Percentiles rank a stretch among this genome's conserved stretches.
Evolutionary conservation across 1,140 invertebrate genomes (phyloP).

Genomic region (Coenobita brevimanus): DNA sequence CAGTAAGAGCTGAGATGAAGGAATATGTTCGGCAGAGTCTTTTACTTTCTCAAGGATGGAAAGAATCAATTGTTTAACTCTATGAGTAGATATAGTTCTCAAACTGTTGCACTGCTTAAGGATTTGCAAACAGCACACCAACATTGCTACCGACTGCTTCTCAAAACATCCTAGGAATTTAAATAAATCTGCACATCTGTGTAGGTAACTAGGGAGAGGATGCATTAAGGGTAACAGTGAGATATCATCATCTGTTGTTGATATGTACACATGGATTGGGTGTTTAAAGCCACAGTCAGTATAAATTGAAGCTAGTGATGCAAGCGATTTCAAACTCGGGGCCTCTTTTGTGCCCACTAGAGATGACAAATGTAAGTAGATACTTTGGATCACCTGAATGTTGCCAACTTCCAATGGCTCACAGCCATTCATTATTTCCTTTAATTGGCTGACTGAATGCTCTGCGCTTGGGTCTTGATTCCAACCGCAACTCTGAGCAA

Average conservation of each 20-base stretch:
- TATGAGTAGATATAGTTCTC: neutral
- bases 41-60: constrained; percentile 26
- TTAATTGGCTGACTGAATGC: neutral
- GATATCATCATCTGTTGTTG: neutral
- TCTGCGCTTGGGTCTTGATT: neutral
- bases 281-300: constrained; percentile 29
- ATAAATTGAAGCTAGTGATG: neutral
- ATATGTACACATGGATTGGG: neutral
- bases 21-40: neutral
- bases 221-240: constrained; percentile 19
- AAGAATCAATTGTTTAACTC: constrained; percentile 3
- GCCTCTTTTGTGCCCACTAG: neutral
- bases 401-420: neutral
- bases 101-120: neutral
- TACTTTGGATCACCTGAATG: neutral
- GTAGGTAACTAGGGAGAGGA: constrained; percentile 15
- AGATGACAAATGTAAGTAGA: neutral
- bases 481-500: constrained; percentile 27
- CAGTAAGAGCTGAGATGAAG: constrained; percentile 12
- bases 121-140: neutral
- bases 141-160: constrained; percentile 8
- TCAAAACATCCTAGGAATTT: constrained; percentile 13
- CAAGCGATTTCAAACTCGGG: neutral
- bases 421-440: constrained; percentile 5
- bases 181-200: neutral